Conservation (phyloP, 2,888 invertebrate species). For the Nomada flava region DNA sequence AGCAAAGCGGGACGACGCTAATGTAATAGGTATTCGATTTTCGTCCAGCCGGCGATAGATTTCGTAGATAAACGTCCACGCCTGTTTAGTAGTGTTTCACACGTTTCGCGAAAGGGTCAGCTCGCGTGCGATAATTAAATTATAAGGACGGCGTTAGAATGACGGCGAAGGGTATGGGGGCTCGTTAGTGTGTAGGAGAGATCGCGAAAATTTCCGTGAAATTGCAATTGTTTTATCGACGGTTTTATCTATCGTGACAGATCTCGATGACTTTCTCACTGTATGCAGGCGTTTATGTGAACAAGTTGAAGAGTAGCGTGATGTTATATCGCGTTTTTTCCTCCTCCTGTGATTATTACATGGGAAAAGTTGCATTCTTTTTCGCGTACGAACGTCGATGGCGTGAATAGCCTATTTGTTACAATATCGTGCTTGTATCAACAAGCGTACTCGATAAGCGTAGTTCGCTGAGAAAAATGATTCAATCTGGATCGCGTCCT, state of each 20-base stretch:
- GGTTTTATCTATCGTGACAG: constrained; percentile 43
- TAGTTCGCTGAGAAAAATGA: constrained; percentile 36
- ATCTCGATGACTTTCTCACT: constrained; percentile 22
- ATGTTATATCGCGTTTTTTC: constrained; percentile 57
- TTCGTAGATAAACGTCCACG: constrained; percentile 22
- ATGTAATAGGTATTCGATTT: neutral
- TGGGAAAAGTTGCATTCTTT: constrained; percentile 45
- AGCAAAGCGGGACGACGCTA: neutral
- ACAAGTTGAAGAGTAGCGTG: constrained; percentile 42
- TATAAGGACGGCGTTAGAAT: constrained; percentile 17
- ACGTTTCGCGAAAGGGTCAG: constrained; percentile 12
- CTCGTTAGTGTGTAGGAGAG: neutral
- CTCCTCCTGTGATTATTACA: constrained; percentile 20
- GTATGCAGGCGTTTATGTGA: neutral
- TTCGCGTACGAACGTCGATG: neutral
- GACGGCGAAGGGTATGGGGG: neutral
- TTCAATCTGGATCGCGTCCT: constrained; percentile 69
- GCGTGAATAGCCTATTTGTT: constrained; percentile 39
- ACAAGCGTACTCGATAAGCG: constrained; percentile 44
- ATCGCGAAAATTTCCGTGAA: constrained; percentile 45
- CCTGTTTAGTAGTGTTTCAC: constrained; percentile 26
- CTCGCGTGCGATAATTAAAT: constrained; percentile 29
- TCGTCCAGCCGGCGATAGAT: neutral
- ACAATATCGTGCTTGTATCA: constrained; percentile 44
- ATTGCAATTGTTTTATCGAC: constrained; percentile 42